These are phyloP conservation scores for Dendrolimus pini DNA, from an alignment of 2,888 invertebrate species.

Conservation along the genomic window DNA sequence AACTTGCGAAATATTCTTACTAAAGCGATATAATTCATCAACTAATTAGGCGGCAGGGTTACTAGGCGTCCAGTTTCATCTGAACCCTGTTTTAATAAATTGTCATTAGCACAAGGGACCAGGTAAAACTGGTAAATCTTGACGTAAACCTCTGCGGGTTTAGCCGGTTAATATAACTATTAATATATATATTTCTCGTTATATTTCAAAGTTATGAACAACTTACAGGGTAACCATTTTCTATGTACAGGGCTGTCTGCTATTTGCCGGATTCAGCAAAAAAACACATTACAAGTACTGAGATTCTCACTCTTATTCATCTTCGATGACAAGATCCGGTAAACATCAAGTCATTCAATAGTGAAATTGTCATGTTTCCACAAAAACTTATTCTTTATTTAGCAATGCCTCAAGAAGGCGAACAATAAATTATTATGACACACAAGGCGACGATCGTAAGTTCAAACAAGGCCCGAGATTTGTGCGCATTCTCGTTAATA, in stretches of 20 bases:
- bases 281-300: too few species aligned
- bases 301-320: too few species aligned
- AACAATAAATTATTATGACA: constrained; percentile 26
- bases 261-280: too few species aligned
- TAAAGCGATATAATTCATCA: background rate
- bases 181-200: background rate
- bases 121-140: background rate
- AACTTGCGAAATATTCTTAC: background rate
- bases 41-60: background rate
- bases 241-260: too few species aligned
- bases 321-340: background rate
- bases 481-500: background rate
- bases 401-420: constrained; percentile 1
- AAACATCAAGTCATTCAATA: background rate
- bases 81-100: background rate
- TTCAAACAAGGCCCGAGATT: background rate
- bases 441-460: constrained; percentile 14
- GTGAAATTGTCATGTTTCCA: background rate
- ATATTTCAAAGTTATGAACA: background rate
- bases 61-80: background rate
- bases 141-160: background rate
- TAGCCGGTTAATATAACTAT: background rate
- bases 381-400: background rate
- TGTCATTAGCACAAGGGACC: background rate
- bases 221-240: too few species aligned